phyloP scores from a whole-genome alignment of 2,113 vertebrate genomes.

The Grammomys dolichurus region DNA sequence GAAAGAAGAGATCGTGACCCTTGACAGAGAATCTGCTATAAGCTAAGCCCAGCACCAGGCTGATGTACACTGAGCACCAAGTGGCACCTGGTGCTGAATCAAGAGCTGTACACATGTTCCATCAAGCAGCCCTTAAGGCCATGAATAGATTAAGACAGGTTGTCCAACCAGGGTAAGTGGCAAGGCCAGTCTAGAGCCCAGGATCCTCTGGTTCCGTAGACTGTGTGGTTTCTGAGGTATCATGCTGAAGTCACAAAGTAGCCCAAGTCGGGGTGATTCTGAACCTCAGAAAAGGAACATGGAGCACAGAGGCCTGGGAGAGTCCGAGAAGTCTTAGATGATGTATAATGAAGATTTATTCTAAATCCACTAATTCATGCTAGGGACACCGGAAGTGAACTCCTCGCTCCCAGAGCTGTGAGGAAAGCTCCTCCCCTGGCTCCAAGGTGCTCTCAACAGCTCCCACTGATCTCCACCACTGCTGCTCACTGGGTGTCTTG shows the following conservation, averaged over 20 bases:
- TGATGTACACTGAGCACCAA: not conserved
- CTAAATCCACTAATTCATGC: not conserved
- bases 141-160: not conserved
- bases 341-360: not conserved
- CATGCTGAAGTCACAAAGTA: not conserved
- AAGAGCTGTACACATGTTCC: not conserved
- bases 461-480: too few species aligned
- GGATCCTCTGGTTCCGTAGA: not conserved
- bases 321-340: not conserved
- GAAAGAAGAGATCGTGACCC: not conserved
- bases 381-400: not conserved
- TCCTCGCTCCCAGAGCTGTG: not conserved
- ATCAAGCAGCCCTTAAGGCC: not conserved
- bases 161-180: slow-evolving; percentile 19
- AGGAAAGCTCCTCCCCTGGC: not conserved
- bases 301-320: not conserved
- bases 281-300: not conserved
- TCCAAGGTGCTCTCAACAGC: not conserved
- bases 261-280: not conserved
- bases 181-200: not conserved
- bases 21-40: not conserved
- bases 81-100: not conserved
- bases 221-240: not conserved
- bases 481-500: not conserved
- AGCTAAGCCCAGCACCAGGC: not conserved